Conservation (phyloP, 1,140 invertebrate species). For the Cotesia glomerata region DNA sequence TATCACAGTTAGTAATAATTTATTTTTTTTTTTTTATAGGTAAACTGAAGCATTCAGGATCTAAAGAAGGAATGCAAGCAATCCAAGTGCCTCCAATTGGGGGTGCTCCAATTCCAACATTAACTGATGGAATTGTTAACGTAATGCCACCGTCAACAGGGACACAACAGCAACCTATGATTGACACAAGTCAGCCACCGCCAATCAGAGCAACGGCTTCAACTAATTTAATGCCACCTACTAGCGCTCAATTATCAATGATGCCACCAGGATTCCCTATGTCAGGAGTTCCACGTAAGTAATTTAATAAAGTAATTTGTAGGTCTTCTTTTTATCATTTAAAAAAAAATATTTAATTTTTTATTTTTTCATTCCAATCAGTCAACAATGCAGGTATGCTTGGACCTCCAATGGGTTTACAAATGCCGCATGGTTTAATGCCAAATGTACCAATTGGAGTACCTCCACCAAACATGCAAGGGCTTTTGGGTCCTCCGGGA, state of each 20-base stretch:
- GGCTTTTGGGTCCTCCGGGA: constrained; percentile 61
- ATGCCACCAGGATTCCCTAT: constrained; percentile 63
- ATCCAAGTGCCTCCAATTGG: constrained; percentile 39
- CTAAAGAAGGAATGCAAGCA: constrained; percentile 43
- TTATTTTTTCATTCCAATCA: constrained; percentile 6
- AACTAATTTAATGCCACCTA: constrained; percentile 64
- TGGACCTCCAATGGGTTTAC: constrained; percentile 59
- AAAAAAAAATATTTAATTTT: neutral
- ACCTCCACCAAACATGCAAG: constrained; percentile 70
- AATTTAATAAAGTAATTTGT: constrained; percentile 3
- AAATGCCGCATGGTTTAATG: constrained; percentile 67
- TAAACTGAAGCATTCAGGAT: constrained; percentile 50
- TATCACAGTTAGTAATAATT: neutral
- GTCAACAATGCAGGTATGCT: constrained; percentile 52
- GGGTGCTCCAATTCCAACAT: constrained; percentile 42
- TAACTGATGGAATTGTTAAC: constrained; percentile 50
- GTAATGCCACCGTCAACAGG: constrained; percentile 45
- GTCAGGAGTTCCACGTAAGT: constrained; percentile 63
- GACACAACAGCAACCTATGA: constrained; percentile 46
- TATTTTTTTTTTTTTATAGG: constrained; percentile 41
- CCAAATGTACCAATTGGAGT: constrained; percentile 69
- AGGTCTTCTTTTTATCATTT: neutral
- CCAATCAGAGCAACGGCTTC: constrained; percentile 60
- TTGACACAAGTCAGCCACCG: constrained; percentile 72
- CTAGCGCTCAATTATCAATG: constrained; percentile 63